Evolutionary conservation across 2,113 vertebrate genomes (phyloP).

Genomic region (Thryonomys swinderianus): DNA sequence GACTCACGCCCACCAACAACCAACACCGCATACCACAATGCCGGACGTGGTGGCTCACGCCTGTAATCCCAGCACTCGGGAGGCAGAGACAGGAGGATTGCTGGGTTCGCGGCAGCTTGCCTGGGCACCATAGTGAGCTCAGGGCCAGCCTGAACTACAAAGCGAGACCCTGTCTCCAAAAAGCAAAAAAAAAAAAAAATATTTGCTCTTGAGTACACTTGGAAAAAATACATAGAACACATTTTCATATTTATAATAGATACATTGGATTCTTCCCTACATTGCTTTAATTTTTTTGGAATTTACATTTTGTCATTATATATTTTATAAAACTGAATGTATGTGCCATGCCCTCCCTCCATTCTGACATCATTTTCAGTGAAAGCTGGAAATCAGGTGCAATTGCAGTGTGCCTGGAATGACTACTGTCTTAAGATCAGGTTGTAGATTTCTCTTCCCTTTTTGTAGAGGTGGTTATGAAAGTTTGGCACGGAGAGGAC

Average conservation of each 20-base stretch:
- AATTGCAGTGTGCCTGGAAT: conserved; percentile 37
- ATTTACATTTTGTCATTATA: not conserved
- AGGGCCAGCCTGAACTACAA: no score
- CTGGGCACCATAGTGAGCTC: no score
- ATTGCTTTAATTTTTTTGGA: not conserved
- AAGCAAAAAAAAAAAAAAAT: no score
- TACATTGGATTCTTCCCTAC: not conserved
- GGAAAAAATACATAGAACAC: not conserved
- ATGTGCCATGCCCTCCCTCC: not conserved
- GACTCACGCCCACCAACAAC: no score
- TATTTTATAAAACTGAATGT: not conserved
- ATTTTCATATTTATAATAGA: conserved; percentile 7
- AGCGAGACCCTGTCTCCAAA: no score
- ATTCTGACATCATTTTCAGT: conserved; percentile 27
- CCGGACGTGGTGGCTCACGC: no score
- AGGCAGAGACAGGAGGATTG: no score
- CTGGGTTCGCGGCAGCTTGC: no score
- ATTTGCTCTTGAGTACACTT: conserved; percentile 6
- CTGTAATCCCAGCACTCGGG: no score
- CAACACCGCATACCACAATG: no score
- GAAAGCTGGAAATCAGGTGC: not conserved
- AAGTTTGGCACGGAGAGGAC: not conserved
- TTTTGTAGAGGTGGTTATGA: conserved; percentile 29
- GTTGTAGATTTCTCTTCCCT: conserved; percentile 19
- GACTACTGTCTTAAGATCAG: not conserved